These are phyloP conservation scores for Erebia epiphron DNA, from an alignment of 2,888 invertebrate genomes.

Conservation along the genomic window DNA sequence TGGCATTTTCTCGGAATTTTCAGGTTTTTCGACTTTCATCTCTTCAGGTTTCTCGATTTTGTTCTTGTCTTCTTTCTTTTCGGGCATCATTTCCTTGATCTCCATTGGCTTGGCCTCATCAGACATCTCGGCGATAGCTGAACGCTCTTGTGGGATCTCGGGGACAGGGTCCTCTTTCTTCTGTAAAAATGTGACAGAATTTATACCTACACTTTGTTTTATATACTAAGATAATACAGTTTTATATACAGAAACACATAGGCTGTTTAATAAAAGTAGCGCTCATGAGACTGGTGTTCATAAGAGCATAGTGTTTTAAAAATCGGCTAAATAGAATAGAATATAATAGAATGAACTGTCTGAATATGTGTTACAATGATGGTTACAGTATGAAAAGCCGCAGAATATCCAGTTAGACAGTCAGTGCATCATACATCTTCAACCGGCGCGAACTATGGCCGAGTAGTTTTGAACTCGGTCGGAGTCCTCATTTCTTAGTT, in stretches of 20 bases:
- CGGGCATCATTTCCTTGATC: constrained; percentile 34
- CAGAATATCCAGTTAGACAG: no score
- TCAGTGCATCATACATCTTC: no score
- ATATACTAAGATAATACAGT: no score
- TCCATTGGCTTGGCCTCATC: constrained; percentile 46
- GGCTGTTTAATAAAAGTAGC: not conserved
- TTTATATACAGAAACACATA: not conserved
- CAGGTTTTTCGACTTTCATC: constrained; percentile 33
- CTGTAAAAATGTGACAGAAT: constrained; percentile 41
- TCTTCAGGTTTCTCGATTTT: constrained; percentile 43
- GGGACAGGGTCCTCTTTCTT: constrained; percentile 53
- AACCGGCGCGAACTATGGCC: no score
- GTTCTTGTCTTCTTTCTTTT: constrained; percentile 45
- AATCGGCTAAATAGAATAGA: no score
- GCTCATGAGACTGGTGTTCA: no score
- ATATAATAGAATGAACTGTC: no score
- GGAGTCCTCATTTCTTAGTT: no score
- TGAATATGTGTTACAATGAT: no score
- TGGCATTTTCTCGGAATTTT: constrained; percentile 37
- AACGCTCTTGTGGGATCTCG: constrained; percentile 53
- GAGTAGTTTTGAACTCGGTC: no score
- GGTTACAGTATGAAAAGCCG: no score
- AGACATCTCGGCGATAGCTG: constrained; percentile 51
- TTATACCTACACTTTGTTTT: not conserved
- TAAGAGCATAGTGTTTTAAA: no score